Evolutionary conservation across 2,797 vertebrate genomes (phyloP), one percentile per base, ranked within the genome.

Genomic region (Sebastes miniatus): DNA sequence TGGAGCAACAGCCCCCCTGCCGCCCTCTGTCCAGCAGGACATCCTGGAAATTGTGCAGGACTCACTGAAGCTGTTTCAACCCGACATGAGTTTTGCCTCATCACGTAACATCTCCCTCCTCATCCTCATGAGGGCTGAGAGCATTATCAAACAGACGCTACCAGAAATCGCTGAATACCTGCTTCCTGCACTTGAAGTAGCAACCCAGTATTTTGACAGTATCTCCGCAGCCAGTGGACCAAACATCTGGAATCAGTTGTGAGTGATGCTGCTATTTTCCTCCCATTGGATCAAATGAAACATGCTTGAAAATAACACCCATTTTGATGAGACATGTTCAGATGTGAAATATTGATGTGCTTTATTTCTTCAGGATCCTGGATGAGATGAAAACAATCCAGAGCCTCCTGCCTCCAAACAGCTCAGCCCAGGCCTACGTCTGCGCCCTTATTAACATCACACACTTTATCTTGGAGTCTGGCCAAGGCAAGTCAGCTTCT

Each of bases 231-330:
- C 47, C 25, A 31, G 14, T 27, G 92, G 92, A 71, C 80, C 85
- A 57, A 87, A 94, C 47, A 81, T 6, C 16, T 94, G 88, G 92
- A 95, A 93, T 89, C 34, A 93, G 18, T 31, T 95, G 96, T 96
- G 80, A 95, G 96, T 94, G 2, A 58, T 71, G 8, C 13, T 58
- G 1, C 0, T 22, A 29, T 59, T 63, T 71, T 32, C n/a, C 5
- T 66, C 65, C 72, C 4, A 70, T 6, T 31, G 0, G 31, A 18
- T 9, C 13, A 68, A 34, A 54, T 68, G 2, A 68, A 72, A 43
- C 66, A 31, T 5, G 1, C 5, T 47, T 66, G 10, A n/a, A n/a
- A n/a, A n/a, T n/a, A n/a, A n/a, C n/a, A n/a, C n/a, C n/a, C n/a
- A n/a, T n/a, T n/a, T n/a, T n/a, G n/a, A n/a, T n/a, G n/a, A n/a